These are phyloP conservation scores for Lasioglossum morio DNA, from an alignment of 2,888 invertebrate genomes.

Conservation along the genomic window DNA sequence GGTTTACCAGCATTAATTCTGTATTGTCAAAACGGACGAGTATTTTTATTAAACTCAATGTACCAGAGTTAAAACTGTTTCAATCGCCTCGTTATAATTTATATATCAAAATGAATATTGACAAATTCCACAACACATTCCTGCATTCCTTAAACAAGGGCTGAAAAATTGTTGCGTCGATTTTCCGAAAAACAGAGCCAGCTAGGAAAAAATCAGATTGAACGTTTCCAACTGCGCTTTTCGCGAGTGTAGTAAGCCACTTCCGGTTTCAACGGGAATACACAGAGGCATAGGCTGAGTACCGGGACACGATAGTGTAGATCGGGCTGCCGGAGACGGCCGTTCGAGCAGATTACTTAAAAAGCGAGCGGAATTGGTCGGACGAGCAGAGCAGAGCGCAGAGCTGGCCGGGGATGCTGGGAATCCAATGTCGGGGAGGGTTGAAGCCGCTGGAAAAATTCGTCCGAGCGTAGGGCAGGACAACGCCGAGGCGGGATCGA, in stretches of 20 bases:
- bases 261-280: not conserved
- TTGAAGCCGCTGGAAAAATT: slow-evolving; percentile 15
- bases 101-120: not conserved
- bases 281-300: not conserved
- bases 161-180: too few relatives aligned
- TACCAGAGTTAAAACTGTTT: not conserved
- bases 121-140: too few relatives aligned
- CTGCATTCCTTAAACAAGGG: too few relatives aligned
- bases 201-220: not conserved
- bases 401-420: not conserved
- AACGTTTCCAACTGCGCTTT: not conserved
- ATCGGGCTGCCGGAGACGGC: not conserved
- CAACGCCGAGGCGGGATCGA: slow-evolving; percentile 41
- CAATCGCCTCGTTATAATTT: not conserved
- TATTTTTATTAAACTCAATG: not conserved
- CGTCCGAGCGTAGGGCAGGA: slow-evolving; percentile 12
- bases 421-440: slow-evolving; percentile 13
- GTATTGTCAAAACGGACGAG: not conserved
- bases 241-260: not conserved
- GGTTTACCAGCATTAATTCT: not conserved
- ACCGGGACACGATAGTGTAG: not conserved
- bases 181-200: not conserved
- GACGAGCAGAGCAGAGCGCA: not conserved
- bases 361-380: slow-evolving; percentile 4
- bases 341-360: slow-evolving; percentile 14